These are phyloP conservation scores for Oreotrochilus melanogaster DNA, from an alignment of 2,113 vertebrate species.

Conservation along the genomic window DNA sequence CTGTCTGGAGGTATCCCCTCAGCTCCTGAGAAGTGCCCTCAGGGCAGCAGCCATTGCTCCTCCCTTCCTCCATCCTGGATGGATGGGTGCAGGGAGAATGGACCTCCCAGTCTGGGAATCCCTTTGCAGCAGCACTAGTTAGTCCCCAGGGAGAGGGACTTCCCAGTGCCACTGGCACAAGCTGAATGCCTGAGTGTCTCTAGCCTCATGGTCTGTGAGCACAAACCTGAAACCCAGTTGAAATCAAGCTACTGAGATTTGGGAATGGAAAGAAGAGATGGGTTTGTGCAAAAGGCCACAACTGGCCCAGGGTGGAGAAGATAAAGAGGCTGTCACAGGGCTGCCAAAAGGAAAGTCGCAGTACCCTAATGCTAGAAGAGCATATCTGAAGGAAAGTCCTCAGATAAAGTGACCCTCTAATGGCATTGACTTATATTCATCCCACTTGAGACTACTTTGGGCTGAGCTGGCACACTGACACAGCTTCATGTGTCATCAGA, in stretches of 20 bases:
- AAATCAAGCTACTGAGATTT: neutral
- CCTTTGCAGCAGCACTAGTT: neutral
- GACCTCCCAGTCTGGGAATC: neutral
- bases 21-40: neutral
- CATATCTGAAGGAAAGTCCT: neutral
- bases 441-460: neutral
- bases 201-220: neutral
- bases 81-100: neutral
- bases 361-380: neutral
- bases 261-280: neutral
- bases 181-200: neutral
- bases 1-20: accelerated
- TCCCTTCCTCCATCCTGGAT: neutral
- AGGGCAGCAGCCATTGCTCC: neutral
- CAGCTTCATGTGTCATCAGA: neutral
- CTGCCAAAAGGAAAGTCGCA: neutral
- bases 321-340: neutral
- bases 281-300: neutral
- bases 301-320: neutral
- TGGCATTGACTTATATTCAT: neutral
- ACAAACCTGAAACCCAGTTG: neutral
- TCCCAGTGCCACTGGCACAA: neutral
- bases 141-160: neutral
- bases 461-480: constrained; percentile 15
- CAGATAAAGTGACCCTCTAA: neutral